phyloP scores from a whole-genome alignment of 2,113 vertebrate species.

The Amphilophus citrinellus region DNA sequence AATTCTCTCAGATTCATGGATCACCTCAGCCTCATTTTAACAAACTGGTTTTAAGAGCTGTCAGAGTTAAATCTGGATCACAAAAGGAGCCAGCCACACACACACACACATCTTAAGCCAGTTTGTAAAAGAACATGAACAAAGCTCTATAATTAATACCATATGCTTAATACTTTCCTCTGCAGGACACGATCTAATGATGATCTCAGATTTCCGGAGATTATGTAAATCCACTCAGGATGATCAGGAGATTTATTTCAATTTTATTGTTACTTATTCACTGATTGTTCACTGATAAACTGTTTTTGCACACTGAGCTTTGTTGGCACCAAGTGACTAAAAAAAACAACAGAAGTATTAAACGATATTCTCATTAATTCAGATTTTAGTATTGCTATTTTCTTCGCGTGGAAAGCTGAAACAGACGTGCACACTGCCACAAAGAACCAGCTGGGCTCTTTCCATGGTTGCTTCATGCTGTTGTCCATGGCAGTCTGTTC shows the following conservation, averaged over 20 bases:
- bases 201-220: constrained; percentile 45
- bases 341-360: constrained; percentile 10
- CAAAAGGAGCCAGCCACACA: too few relatives aligned
- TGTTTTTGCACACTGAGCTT: background rate
- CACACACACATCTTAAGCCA: too few relatives aligned
- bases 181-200: constrained; percentile 8
- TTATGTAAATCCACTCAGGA: constrained; percentile 38
- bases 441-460: background rate
- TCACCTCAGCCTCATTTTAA: too few relatives aligned
- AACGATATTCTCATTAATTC: constrained; percentile 27
- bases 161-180: background rate
- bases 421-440: background rate
- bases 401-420: background rate
- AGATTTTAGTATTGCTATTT: constrained; percentile 13
- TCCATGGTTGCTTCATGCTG: background rate
- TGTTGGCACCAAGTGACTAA: too few relatives aligned
- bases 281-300: constrained; percentile 16
- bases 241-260: constrained; percentile 28
- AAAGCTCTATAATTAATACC: too few relatives aligned
- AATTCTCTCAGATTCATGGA: too few relatives aligned
- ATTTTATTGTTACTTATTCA: background rate
- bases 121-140: too few relatives aligned
- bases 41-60: too few relatives aligned
- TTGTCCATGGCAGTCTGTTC: background rate
- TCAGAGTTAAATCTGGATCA: too few relatives aligned